phyloP scores from a whole-genome alignment of 2,888 invertebrate species.

The Chalcosyrphus nemorum region DNA sequence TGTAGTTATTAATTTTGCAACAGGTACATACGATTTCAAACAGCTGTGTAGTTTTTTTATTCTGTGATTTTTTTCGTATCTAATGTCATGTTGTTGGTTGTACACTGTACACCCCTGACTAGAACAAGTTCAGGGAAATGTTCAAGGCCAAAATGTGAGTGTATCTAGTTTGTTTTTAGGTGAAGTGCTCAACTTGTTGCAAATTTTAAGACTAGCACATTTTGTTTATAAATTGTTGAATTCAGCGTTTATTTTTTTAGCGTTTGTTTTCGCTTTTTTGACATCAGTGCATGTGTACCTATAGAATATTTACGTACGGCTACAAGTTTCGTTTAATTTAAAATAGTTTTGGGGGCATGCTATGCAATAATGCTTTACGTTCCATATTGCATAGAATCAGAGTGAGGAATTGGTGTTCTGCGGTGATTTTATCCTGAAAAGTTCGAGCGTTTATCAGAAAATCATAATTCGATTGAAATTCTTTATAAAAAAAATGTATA shows the following conservation, averaged over 20 bases:
- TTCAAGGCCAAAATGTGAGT: constrained; percentile 36
- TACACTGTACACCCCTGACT: not conserved
- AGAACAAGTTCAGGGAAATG: constrained; percentile 32
- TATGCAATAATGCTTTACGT: no score
- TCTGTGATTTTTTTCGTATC: constrained; percentile 8
- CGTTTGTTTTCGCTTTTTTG: not conserved
- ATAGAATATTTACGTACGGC: no score
- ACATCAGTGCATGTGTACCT: no score
- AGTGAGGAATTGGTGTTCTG: no score
- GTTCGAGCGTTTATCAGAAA: no score
- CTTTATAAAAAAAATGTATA: no score
- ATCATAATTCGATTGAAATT: no score
- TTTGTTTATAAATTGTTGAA: not conserved
- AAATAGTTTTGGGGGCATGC: no score
- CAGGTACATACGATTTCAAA: constrained; percentile 50
- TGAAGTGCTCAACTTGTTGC: not conserved
- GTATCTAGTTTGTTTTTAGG: not conserved
- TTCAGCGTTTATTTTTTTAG: not conserved
- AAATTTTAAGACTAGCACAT: not conserved
- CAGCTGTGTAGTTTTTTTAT: constrained; percentile 30
- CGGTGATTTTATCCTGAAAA: no score
- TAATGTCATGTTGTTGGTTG: constrained; percentile 12
- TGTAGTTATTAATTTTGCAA: constrained; percentile 36
- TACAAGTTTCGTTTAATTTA: no score
- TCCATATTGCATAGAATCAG: no score